These are phyloP conservation scores for Anagyrus pseudococci DNA, from an alignment of 2,888 invertebrate species.

Conservation along the genomic window DNA sequence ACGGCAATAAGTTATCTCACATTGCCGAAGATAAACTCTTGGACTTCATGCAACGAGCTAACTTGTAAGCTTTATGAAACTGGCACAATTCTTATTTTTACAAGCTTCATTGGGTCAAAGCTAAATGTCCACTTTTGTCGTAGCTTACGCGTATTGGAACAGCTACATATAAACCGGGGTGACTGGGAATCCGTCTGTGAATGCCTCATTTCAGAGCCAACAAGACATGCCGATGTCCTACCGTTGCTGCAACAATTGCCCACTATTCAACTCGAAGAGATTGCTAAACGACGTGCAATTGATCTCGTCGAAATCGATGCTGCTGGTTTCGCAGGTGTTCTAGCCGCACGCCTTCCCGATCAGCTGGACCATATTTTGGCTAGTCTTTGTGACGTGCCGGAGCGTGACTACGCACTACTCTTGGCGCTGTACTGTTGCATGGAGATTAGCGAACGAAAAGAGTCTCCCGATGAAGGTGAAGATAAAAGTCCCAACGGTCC, in stretches of 20 bases:
- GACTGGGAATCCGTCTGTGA: constrained; percentile 58
- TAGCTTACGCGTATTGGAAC: constrained; percentile 55
- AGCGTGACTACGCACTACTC: constrained; percentile 50
- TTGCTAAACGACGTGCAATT: constrained; percentile 47
- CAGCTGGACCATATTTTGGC: constrained; percentile 54
- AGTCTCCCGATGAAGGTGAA: constrained; percentile 36
- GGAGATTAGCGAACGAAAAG: constrained; percentile 30
- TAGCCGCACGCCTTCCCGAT: constrained; percentile 53
- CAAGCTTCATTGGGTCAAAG: not conserved
- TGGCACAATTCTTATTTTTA: not conserved
- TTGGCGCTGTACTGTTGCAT: constrained; percentile 45
- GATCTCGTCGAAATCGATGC: constrained; percentile 50
- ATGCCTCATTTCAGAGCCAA: constrained; percentile 53
- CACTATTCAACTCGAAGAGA: constrained; percentile 46
- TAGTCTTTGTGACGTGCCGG: constrained; percentile 50
- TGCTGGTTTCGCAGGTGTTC: constrained; percentile 48
- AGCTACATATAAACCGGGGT: constrained; percentile 55
- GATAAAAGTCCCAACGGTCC: not conserved
- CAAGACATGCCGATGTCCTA: constrained; percentile 54
- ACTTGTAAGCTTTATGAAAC: constrained; percentile 52
- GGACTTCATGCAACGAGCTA: constrained; percentile 54
- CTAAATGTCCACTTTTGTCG: constrained; percentile 34
- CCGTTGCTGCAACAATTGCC: constrained; percentile 53
- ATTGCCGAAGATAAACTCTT: constrained; percentile 55
- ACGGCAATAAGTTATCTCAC: constrained; percentile 53